A percentile compares a stretch with the other conserved stretches of the same genome.
These are phyloP conservation scores for Glossosoma conforme DNA, from an alignment of 1,140 invertebrate genomes.

Conservation along the genomic window DNA sequence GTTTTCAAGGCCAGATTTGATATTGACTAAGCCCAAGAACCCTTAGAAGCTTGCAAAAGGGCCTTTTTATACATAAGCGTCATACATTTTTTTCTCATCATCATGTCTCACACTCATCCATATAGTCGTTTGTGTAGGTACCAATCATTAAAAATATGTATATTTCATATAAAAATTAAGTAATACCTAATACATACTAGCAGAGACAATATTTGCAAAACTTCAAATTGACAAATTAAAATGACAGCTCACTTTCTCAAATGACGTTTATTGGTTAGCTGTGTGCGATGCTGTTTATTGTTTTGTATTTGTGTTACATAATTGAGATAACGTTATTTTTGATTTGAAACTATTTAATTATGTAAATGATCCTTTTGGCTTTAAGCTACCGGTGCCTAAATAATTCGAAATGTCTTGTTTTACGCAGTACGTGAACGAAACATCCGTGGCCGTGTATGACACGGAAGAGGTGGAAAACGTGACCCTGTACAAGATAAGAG, in stretches of 20 bases:
- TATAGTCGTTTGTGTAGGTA: too few relatives aligned
- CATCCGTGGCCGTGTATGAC: constrained; percentile 41
- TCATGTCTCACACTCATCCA: too few relatives aligned
- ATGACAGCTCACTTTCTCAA: constrained; percentile 4
- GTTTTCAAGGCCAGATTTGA: too few relatives aligned
- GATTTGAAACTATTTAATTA: background rate
- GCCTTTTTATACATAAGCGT: too few relatives aligned
- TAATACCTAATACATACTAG: too few relatives aligned
- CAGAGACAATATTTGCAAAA: too few relatives aligned
- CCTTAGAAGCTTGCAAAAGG: too few relatives aligned
- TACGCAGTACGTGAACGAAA: constrained; percentile 37
- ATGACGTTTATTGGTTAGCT: constrained; percentile 13
- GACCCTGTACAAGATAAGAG: constrained; percentile 47
- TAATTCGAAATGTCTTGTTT: constrained; percentile 26
- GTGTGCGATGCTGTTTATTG: constrained; percentile 3
- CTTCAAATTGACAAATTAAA: too few relatives aligned
- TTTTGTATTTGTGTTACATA: constrained; percentile 15
- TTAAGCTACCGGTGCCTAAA: background rate
- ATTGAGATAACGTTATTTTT: constrained; percentile 2
- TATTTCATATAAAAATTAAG: too few relatives aligned
- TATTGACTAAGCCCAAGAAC: too few relatives aligned
- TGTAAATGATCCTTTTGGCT: background rate
- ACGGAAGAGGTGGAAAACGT: constrained; percentile 43
- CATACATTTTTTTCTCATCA: too few relatives aligned
- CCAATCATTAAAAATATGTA: too few relatives aligned